Evolutionary conservation across 2,888 invertebrate species (phyloP).

Genomic region (Lycia hirtaria): DNA sequence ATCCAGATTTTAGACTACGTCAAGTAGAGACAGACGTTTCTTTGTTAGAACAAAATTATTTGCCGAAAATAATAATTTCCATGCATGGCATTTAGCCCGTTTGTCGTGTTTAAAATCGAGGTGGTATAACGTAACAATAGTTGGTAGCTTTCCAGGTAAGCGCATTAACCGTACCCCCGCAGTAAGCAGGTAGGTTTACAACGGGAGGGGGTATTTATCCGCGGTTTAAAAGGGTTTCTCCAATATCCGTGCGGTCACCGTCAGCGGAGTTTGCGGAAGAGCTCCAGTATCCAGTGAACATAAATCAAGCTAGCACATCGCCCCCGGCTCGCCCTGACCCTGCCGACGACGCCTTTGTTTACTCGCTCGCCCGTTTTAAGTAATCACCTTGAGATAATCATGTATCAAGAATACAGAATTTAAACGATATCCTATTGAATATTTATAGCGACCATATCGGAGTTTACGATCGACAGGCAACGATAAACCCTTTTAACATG

Average conservation of each 20-base stretch:
- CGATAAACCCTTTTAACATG: slow-evolving; percentile 57
- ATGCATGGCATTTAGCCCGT: slow-evolving; percentile 14
- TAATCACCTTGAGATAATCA: slow-evolving; percentile 68
- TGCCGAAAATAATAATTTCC: slow-evolving; percentile 5
- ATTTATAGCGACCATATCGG: slow-evolving; percentile 54
- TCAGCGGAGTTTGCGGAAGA: slow-evolving; percentile 79
- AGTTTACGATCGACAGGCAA: slow-evolving; percentile 54
- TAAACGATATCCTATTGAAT: slow-evolving; percentile 57
- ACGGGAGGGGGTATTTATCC: slow-evolving; percentile 22
- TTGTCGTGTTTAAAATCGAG: slow-evolving; percentile 1
- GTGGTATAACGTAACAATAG: neutral
- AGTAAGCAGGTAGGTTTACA: slow-evolving; percentile 11
- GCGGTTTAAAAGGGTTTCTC: slow-evolving; percentile 36
- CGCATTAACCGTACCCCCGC: slow-evolving; percentile 15
- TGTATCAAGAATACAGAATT: slow-evolving; percentile 53
- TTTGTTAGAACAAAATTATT: slow-evolving; percentile 6
- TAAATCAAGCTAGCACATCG: slow-evolving; percentile 77
- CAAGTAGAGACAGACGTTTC: slow-evolving; percentile 1
- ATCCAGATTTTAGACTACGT: neutral
- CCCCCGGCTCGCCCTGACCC: slow-evolving; percentile 71
- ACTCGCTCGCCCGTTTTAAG: slow-evolving; percentile 60
- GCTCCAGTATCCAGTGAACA: slow-evolving; percentile 73
- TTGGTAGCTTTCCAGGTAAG: slow-evolving; percentile 12
- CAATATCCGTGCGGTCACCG: slow-evolving; percentile 65
- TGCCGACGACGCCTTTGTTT: slow-evolving; percentile 64